Percentiles rank a stretch among this genome's conserved stretches.
Evolutionary conservation across 2,888 invertebrate species (phyloP).

Genomic region (Synergus japonicus): DNA sequence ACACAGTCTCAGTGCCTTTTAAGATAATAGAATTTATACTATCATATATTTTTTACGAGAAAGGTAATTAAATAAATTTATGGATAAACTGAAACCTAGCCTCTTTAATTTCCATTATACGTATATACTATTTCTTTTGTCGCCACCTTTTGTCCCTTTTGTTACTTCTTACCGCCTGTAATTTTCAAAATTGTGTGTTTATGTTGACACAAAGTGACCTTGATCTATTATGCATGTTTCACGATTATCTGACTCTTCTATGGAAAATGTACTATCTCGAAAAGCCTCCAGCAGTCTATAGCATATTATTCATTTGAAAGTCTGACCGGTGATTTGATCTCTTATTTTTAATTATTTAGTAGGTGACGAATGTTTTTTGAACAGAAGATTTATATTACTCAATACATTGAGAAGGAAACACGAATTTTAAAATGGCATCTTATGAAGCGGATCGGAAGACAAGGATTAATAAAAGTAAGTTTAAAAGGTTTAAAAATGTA

Average conservation of each 20-base stretch:
- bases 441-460: background rate
- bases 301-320: background rate
- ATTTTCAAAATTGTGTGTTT: background rate
- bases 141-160: background rate
- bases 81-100: background rate
- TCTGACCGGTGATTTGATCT: background rate
- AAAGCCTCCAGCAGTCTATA: background rate
- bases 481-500: background rate
- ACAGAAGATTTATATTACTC: background rate
- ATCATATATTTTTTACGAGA: background rate
- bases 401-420: background rate
- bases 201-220: conserved; percentile 32
- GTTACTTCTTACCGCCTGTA: background rate
- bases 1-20: background rate
- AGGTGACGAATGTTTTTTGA: conserved; percentile 21
- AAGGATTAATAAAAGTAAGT: conserved; percentile 30
- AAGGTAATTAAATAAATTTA: no score
- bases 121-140: background rate
- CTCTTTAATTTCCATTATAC: background rate
- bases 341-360: background rate
- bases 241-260: background rate
- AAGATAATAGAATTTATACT: background rate
- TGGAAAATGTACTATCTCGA: background rate
- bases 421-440: conserved; percentile 16
- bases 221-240: background rate